Base-by-base conservation (phyloP, 1,140 invertebrate species). In the Nephotettix cincticeps region DNA sequence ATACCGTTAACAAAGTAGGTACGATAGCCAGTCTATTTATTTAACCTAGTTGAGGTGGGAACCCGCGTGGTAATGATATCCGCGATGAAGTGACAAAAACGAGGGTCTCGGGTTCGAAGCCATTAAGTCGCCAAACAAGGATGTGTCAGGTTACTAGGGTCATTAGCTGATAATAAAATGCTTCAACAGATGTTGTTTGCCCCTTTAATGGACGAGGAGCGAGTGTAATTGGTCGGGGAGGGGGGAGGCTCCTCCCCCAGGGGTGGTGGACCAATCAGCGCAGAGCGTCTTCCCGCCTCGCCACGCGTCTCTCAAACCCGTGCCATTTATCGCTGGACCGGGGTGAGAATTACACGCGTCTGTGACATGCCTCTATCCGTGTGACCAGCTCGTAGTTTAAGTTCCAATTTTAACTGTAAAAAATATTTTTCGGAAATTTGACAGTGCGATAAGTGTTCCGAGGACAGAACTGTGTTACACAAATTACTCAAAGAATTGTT, bases 151-250 rank as follows among this genome's bases (percentile, higher is more conserved):
- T 51, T 51, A 51, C 47, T 6, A 36, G 47, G 19, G 47, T 51
- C 47, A 51, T 51, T 51, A 51, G 47, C 4, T 51, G 47, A 51
- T 51, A 51, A 51, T 51, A 51, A 51, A 51, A 51, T 51, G 47
- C 47, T 51, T 21, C 47, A 51, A 51, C 47, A 51, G 47, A 51
- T 51, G 47, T 51, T 51, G 47, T 51, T 51, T 51, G 47, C 47
- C 47, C 21, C 47, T 21, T 51, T 51, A 51, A 51, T 51, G 47
- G 47, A 51, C 47, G 47, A n/a, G 47, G 47, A 51, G 47, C 21
- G 58, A 63, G 58, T 63, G 58, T 28, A 32, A 63, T 32, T 28
- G 45, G 47, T 69, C 27, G n/a, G 51, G 68, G 47, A 13, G 29
- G 27, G 45, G 23, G 68, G 45, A 13, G 51, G 32, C 17, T 17